Conservation (phyloP, 2,797 vertebrate species). For the Mormyrus proboscirostris region DNA sequence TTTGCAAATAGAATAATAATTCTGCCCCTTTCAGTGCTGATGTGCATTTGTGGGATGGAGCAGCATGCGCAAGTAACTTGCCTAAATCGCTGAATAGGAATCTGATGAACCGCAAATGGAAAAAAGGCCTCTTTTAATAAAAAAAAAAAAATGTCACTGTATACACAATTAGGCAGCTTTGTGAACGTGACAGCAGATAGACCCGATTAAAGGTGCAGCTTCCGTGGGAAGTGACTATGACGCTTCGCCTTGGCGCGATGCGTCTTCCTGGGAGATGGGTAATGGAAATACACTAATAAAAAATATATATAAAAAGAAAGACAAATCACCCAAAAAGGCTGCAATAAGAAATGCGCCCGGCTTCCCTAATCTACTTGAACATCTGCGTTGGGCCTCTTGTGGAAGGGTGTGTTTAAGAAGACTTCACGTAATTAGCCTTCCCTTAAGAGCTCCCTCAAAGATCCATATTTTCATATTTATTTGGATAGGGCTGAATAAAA, state of each 20-base stretch:
- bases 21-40: constrained; percentile 1
- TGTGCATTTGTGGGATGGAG: constrained; percentile 14
- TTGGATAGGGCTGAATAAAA: constrained; percentile 31
- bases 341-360: constrained; percentile 8
- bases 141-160: constrained; percentile 10
- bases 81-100: constrained; percentile 24
- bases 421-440: constrained; percentile 47
- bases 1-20: constrained; percentile 25
- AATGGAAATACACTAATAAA: constrained; percentile 4
- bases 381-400: constrained; percentile 45
- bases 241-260: not conserved
- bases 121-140: constrained; percentile 27
- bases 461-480: constrained; percentile 18
- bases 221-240: constrained; percentile 3
- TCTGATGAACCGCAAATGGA: constrained; percentile 23
- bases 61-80: not conserved
- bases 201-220: not conserved
- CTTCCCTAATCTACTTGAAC: constrained; percentile 35
- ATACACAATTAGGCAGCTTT: constrained; percentile 22
- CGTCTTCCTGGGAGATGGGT: not conserved
- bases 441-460: constrained; percentile 29
- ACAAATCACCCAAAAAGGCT: constrained; percentile 10
- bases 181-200: not conserved
- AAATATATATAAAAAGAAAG: not conserved
- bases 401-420: constrained; percentile 39